These are phyloP conservation scores for Chalcis sispes DNA, from an alignment of 2,888 invertebrate species.

Conservation along the genomic window DNA sequence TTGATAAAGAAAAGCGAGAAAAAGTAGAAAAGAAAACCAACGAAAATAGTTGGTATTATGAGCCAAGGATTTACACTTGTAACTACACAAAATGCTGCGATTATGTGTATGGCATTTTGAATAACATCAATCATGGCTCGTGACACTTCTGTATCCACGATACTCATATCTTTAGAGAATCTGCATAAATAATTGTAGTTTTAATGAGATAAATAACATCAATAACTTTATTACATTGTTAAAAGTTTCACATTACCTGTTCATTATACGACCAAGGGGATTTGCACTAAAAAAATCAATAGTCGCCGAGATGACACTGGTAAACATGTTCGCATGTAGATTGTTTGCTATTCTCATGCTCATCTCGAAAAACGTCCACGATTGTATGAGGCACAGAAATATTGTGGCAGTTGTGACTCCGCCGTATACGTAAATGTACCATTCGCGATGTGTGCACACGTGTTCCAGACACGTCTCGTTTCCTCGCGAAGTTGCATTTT, in stretches of 20 bases:
- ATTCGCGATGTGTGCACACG: conserved; percentile 66
- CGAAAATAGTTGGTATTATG: conserved; percentile 82
- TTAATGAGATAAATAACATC: too few species aligned
- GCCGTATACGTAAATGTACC: conserved; percentile 79
- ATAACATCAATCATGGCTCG: conserved; percentile 80
- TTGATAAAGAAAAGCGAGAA: conserved; percentile 86
- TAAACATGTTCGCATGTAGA: conserved; percentile 91
- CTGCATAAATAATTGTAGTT: too few species aligned
- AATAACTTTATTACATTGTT: too few species aligned
- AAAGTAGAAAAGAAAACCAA: conserved; percentile 84
- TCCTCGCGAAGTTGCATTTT: conserved; percentile 63
- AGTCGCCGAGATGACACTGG: conserved; percentile 86
- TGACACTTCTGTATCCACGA: conserved; percentile 81
- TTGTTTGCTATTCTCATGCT: conserved; percentile 87
- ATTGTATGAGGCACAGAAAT: conserved; percentile 74
- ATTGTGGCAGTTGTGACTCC: conserved; percentile 73
- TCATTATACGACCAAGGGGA: conserved; percentile 88
- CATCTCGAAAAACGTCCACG: conserved; percentile 79
- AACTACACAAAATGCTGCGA: conserved; percentile 79
- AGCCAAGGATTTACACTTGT: conserved; percentile 85
- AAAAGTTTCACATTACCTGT: conserved; percentile 76
- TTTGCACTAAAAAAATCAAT: conserved; percentile 93
- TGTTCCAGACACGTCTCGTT: conserved; percentile 7
- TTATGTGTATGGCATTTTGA: conserved; percentile 80
- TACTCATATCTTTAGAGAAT: conserved; percentile 92